A percentile compares a stretch with the other conserved stretches of the same genome.
These are phyloP conservation scores for Eublepharis macularius DNA, from an alignment of 2,113 vertebrate genomes.

Conservation along the genomic window DNA sequence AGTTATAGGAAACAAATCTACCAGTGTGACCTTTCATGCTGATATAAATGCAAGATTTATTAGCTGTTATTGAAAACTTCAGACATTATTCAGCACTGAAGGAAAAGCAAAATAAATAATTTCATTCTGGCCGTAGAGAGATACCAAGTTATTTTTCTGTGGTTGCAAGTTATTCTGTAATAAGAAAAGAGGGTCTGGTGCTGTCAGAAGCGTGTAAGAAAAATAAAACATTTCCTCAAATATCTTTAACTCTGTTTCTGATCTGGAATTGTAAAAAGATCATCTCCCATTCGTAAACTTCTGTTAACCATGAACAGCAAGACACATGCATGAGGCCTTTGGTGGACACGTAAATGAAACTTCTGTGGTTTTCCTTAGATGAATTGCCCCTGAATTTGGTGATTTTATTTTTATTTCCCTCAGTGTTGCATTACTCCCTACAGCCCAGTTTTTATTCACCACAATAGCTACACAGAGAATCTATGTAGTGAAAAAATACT, in stretches of 20 bases:
- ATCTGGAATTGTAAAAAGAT: not conserved
- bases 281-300: not conserved
- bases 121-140: not conserved
- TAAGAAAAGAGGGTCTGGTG: not conserved
- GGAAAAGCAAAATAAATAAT: slow-evolving; percentile 23
- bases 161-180: not conserved
- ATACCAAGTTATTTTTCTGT: not conserved
- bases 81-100: not conserved
- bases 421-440: not conserved
- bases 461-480: not conserved
- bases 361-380: not conserved
- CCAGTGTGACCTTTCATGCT: not conserved
- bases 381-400: not conserved
- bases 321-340: not conserved
- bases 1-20: slow-evolving; percentile 13
- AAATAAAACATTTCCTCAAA: slow-evolving; percentile 1
- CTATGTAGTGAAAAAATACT: too few species aligned
- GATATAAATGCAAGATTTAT: slow-evolving; percentile 33
- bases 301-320: slow-evolving; percentile 11
- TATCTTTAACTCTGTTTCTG: not conserved
- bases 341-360: not conserved
- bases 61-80: slow-evolving; percentile 24
- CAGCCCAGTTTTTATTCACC: not conserved
- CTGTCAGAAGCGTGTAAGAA: not conserved
- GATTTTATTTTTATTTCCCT: not conserved